These are phyloP conservation scores for Palythoa grandis DNA, from an alignment of 92 coral and sea anemone genomes.

Conservation along the genomic window DNA sequence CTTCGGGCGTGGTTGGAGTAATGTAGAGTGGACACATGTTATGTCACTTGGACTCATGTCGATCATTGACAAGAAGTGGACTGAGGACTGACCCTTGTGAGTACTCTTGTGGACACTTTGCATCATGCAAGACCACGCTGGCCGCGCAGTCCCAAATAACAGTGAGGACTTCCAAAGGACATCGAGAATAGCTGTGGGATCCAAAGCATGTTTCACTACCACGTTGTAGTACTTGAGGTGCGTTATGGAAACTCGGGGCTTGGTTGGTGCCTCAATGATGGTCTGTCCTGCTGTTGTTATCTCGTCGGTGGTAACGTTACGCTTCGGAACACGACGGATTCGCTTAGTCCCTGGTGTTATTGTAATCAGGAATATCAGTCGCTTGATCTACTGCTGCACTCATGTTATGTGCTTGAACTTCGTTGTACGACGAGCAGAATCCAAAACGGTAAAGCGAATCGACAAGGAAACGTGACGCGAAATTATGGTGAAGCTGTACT, in stretches of 20 bases:
- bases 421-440: slow-evolving; percentile 59
- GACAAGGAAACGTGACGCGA: slow-evolving; percentile 54
- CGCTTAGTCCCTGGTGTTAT: too few relatives aligned
- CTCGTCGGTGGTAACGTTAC: slow-evolving; percentile 28
- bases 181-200: slow-evolving; percentile 28
- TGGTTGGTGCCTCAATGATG: too few relatives aligned
- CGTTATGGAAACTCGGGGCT: too few relatives aligned
- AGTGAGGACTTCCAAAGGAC: slow-evolving; percentile 43
- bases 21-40: slow-evolving; percentile 26
- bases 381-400: slow-evolving; percentile 56
- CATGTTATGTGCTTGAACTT: slow-evolving; percentile 61
- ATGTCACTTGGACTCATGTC: neutral
- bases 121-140: slow-evolving; percentile 58
- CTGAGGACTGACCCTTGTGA: slow-evolving; percentile 51
- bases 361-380: slow-evolving; percentile 44
- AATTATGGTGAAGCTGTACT: slow-evolving; percentile 61
- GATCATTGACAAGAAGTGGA: slow-evolving; percentile 28
- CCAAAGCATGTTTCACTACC: too few relatives aligned
- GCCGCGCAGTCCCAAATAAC: slow-evolving; percentile 32
- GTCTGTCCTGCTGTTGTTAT: too few relatives aligned
- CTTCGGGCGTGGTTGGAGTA: slow-evolving; percentile 20
- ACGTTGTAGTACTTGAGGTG: neutral
- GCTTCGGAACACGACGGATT: too few relatives aligned
- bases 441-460: slow-evolving; percentile 57
- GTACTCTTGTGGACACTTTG: slow-evolving; percentile 27